Evolutionary conservation across 2,888 invertebrate genomes (phyloP), one percentile per base, ranked within the genome.

Genomic region (Apotomis betuletana): DNA sequence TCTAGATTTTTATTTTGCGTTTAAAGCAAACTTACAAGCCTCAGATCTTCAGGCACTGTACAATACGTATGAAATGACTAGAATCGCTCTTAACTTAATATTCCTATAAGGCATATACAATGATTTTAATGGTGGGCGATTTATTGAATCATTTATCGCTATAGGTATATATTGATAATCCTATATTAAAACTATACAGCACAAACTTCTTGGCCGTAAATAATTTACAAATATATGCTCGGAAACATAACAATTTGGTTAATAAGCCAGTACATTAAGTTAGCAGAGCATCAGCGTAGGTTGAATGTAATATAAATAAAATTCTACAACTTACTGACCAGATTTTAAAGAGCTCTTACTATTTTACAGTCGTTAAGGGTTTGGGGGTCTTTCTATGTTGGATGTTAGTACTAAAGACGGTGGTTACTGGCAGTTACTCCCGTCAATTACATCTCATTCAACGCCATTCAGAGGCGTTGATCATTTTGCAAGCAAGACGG

Each of bases 401-500:
- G 72, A 9, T 13, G 54, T 9, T 0, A 4, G 27, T 38, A 3
- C 41, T 59, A 63, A 68, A 70, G 62, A 12, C 67, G 27, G 68
- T 72, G 54, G 68, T 72, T 72, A 72, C 46, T 44, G 54, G 68
- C 63, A 72, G 58, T 72, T 72, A 72, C 38, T 67, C 46, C 52
- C 67, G 67, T 38, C 67, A 68, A 72, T 72, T 68, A 68, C 58
- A 44, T 58, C 54, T 63, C 68, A 72, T 72, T 72, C 63, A 36
- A 72, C 67, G 72, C 46, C 62, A 61, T 68, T 63, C 15, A 62
- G 58, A 63, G 15, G 58, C 67, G 52, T 72, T 68, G 58, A 63
- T 72, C 67, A 72, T 68, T 71, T 62, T 62, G 67, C 51, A 72
- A 72, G 58, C 62, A 63, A 72, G 63, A 54, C 63, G 54, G 72